phyloP scores from a whole-genome alignment of 2,797 vertebrate genomes.

The Merluccius polli region DNA sequence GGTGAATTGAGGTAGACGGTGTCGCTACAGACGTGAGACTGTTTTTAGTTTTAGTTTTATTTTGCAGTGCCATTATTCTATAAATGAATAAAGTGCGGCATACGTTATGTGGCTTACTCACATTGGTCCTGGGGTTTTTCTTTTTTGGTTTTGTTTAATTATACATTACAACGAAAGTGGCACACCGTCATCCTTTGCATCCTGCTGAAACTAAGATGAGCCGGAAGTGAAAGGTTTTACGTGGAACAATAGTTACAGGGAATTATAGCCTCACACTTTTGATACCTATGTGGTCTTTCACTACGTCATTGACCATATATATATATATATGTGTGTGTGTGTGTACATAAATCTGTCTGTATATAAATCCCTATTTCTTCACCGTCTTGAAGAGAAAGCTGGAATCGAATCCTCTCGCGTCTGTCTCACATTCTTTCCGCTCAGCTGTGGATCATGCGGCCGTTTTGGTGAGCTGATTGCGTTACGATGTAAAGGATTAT shows the following conservation, averaged over 20 bases:
- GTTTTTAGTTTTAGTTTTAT: too few species aligned
- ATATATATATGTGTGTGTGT: too few species aligned
- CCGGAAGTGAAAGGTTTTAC: background rate
- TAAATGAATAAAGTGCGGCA: background rate
- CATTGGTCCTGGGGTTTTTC: background rate
- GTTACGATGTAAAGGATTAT: constrained; percentile 54
- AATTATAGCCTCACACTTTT: background rate
- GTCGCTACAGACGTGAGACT: background rate
- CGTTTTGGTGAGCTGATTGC: constrained; percentile 56
- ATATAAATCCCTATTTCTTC: background rate
- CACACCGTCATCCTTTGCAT: background rate
- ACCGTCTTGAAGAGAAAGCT: constrained; percentile 37
- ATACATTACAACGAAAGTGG: background rate
- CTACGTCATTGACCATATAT: background rate
- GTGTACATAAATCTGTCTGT: too few species aligned
- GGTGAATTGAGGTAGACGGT: background rate
- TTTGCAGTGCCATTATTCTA: background rate
- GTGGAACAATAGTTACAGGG: background rate
- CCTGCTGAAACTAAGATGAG: constrained; percentile 1
- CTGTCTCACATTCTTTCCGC: constrained; percentile 52
- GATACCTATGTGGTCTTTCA: background rate
- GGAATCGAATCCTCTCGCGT: constrained; percentile 62
- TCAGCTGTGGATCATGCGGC: constrained; percentile 26
- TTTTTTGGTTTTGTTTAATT: background rate
- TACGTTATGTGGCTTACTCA: background rate